Percentiles rank a stretch among this genome's conserved stretches.
phyloP scores from a whole-genome alignment of 2,113 vertebrate species.

The Aspidoscelis tigris region DNA sequence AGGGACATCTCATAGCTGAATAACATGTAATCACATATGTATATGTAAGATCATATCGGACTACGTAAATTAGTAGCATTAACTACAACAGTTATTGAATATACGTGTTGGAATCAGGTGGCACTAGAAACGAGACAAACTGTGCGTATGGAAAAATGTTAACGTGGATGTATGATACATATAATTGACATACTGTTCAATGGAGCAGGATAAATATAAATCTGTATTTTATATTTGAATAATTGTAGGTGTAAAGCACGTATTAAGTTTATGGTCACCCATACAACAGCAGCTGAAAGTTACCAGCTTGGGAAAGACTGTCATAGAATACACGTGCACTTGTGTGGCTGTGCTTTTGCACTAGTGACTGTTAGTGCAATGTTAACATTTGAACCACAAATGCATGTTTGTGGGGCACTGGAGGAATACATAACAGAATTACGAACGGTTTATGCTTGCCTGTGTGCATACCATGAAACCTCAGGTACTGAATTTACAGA shows the following conservation, averaged over 20 bases:
- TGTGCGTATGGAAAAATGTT: background rate
- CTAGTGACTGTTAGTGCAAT: background rate
- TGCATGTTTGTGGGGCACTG: background rate
- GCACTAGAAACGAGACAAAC: background rate
- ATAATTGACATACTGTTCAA: background rate
- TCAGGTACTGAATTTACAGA: background rate
- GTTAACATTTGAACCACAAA: background rate
- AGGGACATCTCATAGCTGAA: background rate
- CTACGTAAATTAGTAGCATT: background rate
- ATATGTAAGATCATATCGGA: background rate
- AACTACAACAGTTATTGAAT: background rate
- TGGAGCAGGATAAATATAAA: background rate
- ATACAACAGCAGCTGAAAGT: background rate
- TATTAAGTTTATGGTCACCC: background rate
- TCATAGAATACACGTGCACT: background rate
- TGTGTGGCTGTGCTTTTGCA: background rate
- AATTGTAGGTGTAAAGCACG: background rate
- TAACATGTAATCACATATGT: conserved; percentile 11
- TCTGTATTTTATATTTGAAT: background rate
- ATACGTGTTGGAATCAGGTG: background rate
- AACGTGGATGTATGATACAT: background rate
- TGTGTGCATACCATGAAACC: background rate
- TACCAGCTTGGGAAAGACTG: background rate
- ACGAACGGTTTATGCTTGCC: background rate
- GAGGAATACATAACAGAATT: background rate